Conservation (phyloP, 2,797 vertebrate species). For the Rhabdophis nuchalis region DNA sequence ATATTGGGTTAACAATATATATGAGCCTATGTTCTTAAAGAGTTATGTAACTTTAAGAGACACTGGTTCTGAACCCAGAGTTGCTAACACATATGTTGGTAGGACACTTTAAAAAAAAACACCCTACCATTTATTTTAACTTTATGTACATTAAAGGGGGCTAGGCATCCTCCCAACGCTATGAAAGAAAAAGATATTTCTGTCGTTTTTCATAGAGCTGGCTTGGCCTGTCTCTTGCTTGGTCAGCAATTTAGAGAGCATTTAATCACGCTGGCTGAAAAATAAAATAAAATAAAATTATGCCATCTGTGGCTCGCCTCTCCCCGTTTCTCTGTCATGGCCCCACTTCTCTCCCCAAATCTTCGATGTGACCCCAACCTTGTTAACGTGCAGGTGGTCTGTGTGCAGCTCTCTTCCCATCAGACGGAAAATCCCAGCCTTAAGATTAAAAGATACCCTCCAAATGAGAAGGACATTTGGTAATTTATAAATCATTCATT, state of each 20-base stretch:
- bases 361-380: constrained; percentile 68
- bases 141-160: constrained; percentile 47
- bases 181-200: constrained; percentile 72
- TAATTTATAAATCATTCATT: constrained; percentile 78
- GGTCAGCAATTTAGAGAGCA: constrained; percentile 62
- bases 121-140: constrained; percentile 72
- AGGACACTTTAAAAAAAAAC: constrained; percentile 59
- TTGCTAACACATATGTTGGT: too few species aligned
- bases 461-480: constrained; percentile 70
- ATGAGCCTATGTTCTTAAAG: too few species aligned
- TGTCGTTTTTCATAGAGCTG: constrained; percentile 59
- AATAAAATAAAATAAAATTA: constrained; percentile 55
- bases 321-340: background rate
- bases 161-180: constrained; percentile 27
- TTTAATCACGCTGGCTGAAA: constrained; percentile 72
- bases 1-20: too few species aligned
- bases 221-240: constrained; percentile 62
- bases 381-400: constrained; percentile 68
- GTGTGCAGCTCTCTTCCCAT: constrained; percentile 52
- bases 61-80: too few species aligned
- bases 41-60: too few species aligned
- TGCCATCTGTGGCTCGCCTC: constrained; percentile 46
- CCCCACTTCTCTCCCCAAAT: constrained; percentile 39
- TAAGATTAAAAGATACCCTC: constrained; percentile 75
- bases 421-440: constrained; percentile 49